These are phyloP conservation scores for Eulacestoma nigropectus DNA, from an alignment of 2,113 vertebrate genomes.

Conservation along the genomic window DNA sequence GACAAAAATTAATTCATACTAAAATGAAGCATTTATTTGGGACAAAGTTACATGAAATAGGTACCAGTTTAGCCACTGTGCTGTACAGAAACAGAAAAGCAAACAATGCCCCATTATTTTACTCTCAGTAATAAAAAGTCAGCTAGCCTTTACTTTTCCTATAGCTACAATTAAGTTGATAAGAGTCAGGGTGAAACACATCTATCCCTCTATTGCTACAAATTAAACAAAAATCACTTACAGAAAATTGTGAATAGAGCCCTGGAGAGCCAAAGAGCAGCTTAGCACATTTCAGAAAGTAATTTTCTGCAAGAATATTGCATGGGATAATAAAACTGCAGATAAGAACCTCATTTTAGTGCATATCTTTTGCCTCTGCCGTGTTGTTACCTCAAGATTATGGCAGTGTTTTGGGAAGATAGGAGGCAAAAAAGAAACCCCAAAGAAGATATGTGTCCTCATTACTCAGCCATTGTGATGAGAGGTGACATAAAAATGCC, in stretches of 20 bases:
- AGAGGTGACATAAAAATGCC: background rate
- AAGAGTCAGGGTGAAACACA: background rate
- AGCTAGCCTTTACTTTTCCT: background rate
- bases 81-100: background rate
- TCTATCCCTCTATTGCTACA: background rate
- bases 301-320: conserved; percentile 43
- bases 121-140: background rate
- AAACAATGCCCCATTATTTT: background rate
- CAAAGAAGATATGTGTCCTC: background rate
- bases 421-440: conserved; percentile 43
- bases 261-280: conserved; percentile 30
- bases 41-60: background rate
- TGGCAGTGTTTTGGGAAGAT: conserved; percentile 1
- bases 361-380: conserved; percentile 22
- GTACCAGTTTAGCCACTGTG: background rate
- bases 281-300: conserved; percentile 49
- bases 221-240: conserved; percentile 61
- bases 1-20: background rate
- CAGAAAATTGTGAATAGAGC: conserved; percentile 30
- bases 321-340: conserved; percentile 45
- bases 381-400: conserved; percentile 44
- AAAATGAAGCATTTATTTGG: background rate
- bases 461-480: background rate
- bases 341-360: conserved; percentile 44
- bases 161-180: conserved; percentile 29